Percentiles rank a stretch among this genome's conserved stretches.
phyloP scores from a whole-genome alignment of 1,140 invertebrate species.

The Trachelipus rathkii region DNA sequence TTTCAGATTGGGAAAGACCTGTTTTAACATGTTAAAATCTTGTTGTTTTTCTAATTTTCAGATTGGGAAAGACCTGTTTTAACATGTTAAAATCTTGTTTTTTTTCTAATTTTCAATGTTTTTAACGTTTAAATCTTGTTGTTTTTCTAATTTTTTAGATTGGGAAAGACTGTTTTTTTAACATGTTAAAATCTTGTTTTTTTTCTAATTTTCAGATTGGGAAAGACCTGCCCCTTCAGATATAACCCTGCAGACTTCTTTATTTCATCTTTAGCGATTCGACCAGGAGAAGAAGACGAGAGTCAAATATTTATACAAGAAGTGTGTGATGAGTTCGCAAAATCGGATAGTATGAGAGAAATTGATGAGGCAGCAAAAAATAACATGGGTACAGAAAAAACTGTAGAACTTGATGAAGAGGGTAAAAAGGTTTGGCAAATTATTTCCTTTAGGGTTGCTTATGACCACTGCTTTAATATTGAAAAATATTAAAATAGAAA shows the following conservation, averaged over 20 bases:
- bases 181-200: no score
- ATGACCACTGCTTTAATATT: not conserved
- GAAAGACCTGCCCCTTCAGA: constrained; percentile 59
- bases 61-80: no score
- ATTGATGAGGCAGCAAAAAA: no score
- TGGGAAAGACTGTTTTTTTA: no score
- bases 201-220: constrained; percentile 48
- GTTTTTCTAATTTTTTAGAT: no score
- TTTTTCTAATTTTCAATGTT: no score
- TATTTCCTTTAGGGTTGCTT: not conserved
- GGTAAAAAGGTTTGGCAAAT: not conserved
- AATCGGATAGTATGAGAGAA: constrained; percentile 56
- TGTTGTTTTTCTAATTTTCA: no score
- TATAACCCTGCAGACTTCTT: constrained; percentile 95
- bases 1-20: constrained; percentile 50
- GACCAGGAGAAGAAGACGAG: constrained; percentile 71
- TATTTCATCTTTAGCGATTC: constrained; percentile 80
- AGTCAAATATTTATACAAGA: constrained; percentile 57
- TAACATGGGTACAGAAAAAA: no score
- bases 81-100: no score
- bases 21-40: no score
- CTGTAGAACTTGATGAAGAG: no score
- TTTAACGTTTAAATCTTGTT: no score
- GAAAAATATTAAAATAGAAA: not conserved
- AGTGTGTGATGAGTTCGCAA: constrained; percentile 70